A percentile compares a stretch with the other conserved stretches of the same genome.
These are phyloP conservation scores for Axinella damicornis DNA, from an alignment of 37 sponge, comb jelly and placozoan species.

Conservation along the genomic window DNA sequence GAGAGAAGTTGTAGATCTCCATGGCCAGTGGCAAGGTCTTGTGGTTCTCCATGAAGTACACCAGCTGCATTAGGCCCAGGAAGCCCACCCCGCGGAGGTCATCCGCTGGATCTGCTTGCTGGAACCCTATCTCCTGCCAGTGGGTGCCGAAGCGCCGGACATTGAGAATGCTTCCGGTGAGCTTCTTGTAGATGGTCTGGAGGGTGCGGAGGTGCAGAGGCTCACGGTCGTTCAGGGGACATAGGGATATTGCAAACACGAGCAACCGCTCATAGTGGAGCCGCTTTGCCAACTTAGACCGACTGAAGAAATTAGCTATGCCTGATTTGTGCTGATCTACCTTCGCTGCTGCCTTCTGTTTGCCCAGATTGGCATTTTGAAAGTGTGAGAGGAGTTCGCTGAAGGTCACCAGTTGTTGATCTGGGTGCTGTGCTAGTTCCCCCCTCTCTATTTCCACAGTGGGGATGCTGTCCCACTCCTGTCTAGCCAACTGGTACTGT, in stretches of 20 bases:
- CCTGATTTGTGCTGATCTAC: conserved; percentile 25
- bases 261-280: conserved; percentile 76
- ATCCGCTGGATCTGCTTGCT: conserved; percentile 85
- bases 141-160: conserved; percentile 84
- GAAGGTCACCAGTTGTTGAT: conserved; percentile 43
- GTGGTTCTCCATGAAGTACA: conserved; percentile 66
- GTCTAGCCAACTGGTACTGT: conserved; percentile 3
- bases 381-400: conserved; percentile 68
- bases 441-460: conserved; percentile 43
- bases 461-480: conserved; percentile 65
- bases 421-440: not conserved
- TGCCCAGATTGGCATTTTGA: conserved; percentile 46
- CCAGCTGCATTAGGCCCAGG: conserved; percentile 77
- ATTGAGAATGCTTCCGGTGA: conserved; percentile 64
- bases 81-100: conserved; percentile 89
- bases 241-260: conserved; percentile 67
- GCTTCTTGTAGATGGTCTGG: conserved; percentile 76
- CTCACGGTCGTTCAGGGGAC: conserved; percentile 66
- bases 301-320: conserved; percentile 22
- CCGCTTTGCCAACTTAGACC: conserved; percentile 51
- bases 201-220: conserved; percentile 66
- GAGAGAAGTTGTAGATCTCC: conserved; percentile 69
- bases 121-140: conserved; percentile 94
- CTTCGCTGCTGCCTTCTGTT: conserved; percentile 37
- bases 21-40: conserved; percentile 40